Conservation (phyloP, 2,113 vertebrate species). For the Paramisgurnus dabryanus region DNA sequence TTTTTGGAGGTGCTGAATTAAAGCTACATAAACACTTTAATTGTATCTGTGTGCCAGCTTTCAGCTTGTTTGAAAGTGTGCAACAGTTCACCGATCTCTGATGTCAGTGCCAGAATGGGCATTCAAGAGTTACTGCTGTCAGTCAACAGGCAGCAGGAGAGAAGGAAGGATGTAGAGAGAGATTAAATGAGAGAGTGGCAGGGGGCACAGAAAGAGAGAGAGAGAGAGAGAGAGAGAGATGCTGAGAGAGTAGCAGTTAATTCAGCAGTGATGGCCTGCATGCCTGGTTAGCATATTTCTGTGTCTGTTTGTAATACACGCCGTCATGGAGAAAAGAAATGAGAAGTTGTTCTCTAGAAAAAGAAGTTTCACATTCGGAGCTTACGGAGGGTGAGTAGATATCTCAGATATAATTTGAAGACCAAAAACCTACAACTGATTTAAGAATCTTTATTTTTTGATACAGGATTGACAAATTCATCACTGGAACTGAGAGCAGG, state of each 20-base stretch:
- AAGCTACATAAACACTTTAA: neutral
- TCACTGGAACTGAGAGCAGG: conserved; percentile 63
- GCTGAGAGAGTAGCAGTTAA: conserved; percentile 54
- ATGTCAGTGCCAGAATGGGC: conserved; percentile 47
- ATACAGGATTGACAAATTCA: conserved; percentile 64
- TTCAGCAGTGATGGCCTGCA: conserved; percentile 78
- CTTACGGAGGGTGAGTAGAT: conserved; percentile 78
- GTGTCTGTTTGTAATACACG: conserved; percentile 55
- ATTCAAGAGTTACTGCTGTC: conserved; percentile 69
- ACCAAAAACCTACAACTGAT: neutral
- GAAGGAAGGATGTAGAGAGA: conserved; percentile 68
- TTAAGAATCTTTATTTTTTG: conserved; percentile 48
- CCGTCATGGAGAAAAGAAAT: conserved; percentile 65
- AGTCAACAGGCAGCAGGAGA: conserved; percentile 70
- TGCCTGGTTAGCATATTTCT: conserved; percentile 57
- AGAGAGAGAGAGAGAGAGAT: conserved; percentile 70
- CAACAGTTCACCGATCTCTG: neutral
- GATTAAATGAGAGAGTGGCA: conserved; percentile 77
- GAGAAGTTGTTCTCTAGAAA: conserved; percentile 76
- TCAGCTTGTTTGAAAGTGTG: neutral
- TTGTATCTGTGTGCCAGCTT: no score
- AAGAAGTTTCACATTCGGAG: conserved; percentile 78
- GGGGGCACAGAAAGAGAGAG: conserved; percentile 69
- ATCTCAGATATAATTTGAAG: neutral
- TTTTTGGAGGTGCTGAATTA: conserved; percentile 12